Base-by-base conservation (phyloP, 2,797 vertebrate genomes). In the Karalla daura region DNA sequence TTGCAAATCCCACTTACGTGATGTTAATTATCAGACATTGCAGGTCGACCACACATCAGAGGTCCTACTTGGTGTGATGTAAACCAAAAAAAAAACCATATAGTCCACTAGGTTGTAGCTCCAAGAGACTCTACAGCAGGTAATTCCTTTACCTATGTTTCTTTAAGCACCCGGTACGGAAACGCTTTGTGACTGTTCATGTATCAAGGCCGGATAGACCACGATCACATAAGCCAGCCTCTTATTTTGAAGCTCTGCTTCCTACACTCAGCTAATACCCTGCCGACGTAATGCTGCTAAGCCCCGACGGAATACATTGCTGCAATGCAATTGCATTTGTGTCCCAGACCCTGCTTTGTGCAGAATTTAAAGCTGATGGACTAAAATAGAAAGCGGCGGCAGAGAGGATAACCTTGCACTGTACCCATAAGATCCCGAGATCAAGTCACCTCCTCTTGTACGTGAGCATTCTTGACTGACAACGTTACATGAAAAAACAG, bases 211-310 rank as follows among this genome's bases (percentile, higher is more conserved):
- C 3, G 11, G 40, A 23, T 25, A 43, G 54, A 36, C 45, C 51
- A 46, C n/a, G 13, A 2, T 14, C 12, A n/a, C 46, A 54, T 63
- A 67, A 70, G 37, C 39, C 61, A 41, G 33, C 14, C 23, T 67
- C 28, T 52, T 23, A 43, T 21, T 64, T 61, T 60, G 35, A 72
- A 3, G 15, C 61, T 39, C 63, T 66, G 64, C 52, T 77, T 63
- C 35, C 72, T 44, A 62, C 61, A 58, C 59, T 51, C 62, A 37
- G 56, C 72, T 71, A 65, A 84, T 56, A 61, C 72, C 44, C 44
- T 41, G 52, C 46, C n/a, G 21, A 14, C 2, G 15, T 47, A 60
- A 73, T 63, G 63, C 73, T 54, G 53, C 59, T 79, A 68, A 87
- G 66, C 70, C 37, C 43, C 23, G 33, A 63, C 21, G 25, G 51